phyloP scores from a whole-genome alignment of 2,888 invertebrate genomes.

The Microdon myrmicae region DNA sequence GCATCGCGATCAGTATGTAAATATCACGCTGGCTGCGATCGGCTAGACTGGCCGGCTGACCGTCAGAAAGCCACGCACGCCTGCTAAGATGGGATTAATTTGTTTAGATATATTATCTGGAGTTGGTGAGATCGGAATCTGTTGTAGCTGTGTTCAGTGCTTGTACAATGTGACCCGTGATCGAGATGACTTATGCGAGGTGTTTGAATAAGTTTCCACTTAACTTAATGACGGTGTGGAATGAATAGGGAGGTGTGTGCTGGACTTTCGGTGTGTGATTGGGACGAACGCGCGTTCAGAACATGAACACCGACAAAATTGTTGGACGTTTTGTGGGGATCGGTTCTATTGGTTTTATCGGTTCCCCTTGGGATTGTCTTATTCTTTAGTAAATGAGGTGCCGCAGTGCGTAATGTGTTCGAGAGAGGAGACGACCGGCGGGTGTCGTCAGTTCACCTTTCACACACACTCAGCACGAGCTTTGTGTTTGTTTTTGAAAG shows the following conservation, averaged over 20 bases:
- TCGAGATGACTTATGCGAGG: slow-evolving; percentile 48
- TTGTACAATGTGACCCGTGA: not conserved
- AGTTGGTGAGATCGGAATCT: slow-evolving; percentile 52
- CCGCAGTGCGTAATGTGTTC: slow-evolving; percentile 37
- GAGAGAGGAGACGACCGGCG: no score
- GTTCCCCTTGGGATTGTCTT: slow-evolving; percentile 9
- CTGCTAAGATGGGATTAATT: slow-evolving; percentile 45
- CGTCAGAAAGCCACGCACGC: no score
- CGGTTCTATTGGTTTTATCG: no score
- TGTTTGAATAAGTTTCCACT: slow-evolving; percentile 53
- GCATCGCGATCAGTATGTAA: slow-evolving; percentile 35
- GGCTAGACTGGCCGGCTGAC: not conserved
- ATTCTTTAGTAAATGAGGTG: slow-evolving; percentile 27
- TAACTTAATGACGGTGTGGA: slow-evolving; percentile 49
- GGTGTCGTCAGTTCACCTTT: slow-evolving; percentile 30
- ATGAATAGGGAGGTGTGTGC: slow-evolving; percentile 42
- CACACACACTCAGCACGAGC: slow-evolving; percentile 27
- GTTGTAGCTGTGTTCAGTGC: slow-evolving; percentile 36
- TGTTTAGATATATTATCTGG: slow-evolving; percentile 52
- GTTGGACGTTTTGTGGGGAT: slow-evolving; percentile 30
- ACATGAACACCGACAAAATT: slow-evolving; percentile 35
- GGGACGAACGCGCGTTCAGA: slow-evolving; percentile 28
- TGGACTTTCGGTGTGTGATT: slow-evolving; percentile 28
- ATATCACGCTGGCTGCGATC: slow-evolving; percentile 44
- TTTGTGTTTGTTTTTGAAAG: slow-evolving; percentile 29